Percentiles rank a stretch among this genome's conserved stretches.
Conservation (phyloP, 2,888 invertebrate species). For the Sceliomorpha sp. region DNA sequence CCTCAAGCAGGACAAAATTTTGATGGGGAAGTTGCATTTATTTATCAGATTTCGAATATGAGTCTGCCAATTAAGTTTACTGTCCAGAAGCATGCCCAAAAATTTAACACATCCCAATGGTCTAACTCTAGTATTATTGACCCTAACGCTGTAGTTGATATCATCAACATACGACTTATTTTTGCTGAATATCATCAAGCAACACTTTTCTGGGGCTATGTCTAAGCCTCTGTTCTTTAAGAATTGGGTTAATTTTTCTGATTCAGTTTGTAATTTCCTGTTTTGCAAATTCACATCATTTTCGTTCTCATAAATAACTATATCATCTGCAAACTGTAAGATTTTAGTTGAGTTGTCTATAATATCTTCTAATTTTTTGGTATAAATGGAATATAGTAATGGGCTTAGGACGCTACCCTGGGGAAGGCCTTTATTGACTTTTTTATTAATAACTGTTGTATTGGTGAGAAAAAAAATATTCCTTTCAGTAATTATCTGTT, state of each 20-base stretch:
- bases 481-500: neutral
- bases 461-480: neutral
- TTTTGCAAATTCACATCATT: neutral
- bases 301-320: neutral
- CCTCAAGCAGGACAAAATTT: slow-evolving; percentile 5
- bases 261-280: neutral
- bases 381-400: slow-evolving; percentile 6
- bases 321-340: slow-evolving; percentile 21
- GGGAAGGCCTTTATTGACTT: slow-evolving; percentile 1
- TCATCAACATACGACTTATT: neutral
- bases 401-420: slow-evolving; percentile 16
- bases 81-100: slow-evolving; percentile 15
- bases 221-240: neutral
- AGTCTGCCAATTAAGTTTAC: slow-evolving; percentile 1
- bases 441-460: neutral
- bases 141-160: too few relatives aligned
- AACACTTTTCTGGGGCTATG: slow-evolving; percentile 4
- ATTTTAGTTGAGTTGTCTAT: neutral
- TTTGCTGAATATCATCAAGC: slow-evolving; percentile 10
- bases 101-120: slow-evolving; percentile 1
- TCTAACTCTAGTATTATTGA: neutral
- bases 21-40: neutral
- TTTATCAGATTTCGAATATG: neutral
- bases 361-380: neutral
- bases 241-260: too few relatives aligned